phyloP scores from a whole-genome alignment of 1,140 invertebrate species.

The Cherax destructor region DNA sequence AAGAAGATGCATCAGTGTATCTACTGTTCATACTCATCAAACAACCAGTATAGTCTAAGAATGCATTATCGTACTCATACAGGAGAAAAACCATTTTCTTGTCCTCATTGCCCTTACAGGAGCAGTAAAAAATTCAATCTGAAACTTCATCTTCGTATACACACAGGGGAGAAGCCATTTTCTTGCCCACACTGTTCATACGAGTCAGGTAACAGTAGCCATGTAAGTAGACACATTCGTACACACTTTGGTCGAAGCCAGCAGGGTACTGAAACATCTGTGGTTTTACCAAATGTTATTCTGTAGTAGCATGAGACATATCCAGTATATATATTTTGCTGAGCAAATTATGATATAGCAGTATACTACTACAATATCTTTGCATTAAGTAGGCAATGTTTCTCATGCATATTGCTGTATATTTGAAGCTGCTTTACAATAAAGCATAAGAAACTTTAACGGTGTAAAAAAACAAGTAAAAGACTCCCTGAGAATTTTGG shows the following conservation, averaged over 20 bases:
- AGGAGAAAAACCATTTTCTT: conserved; percentile 47
- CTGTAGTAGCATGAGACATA: background rate
- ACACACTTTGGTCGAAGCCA: conserved; percentile 1
- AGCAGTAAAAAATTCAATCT: conserved; percentile 42
- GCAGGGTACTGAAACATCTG: background rate
- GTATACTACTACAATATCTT: too few species aligned
- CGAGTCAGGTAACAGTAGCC: conserved; percentile 37
- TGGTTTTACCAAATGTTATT: background rate
- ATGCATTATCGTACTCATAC: conserved; percentile 54
- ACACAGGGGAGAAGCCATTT: conserved; percentile 45
- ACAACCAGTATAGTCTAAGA: conserved; percentile 36
- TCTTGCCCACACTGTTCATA: conserved; percentile 37
- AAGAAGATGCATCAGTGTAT: conserved; percentile 34
- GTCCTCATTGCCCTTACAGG: conserved; percentile 35
- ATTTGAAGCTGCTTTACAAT: too few species aligned
- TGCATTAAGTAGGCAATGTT: too few species aligned
- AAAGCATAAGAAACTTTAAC: too few species aligned
- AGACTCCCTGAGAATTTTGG: too few species aligned
- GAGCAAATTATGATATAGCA: too few species aligned
- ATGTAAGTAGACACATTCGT: conserved; percentile 28
- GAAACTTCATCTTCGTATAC: conserved; percentile 35
- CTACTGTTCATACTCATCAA: conserved; percentile 40
- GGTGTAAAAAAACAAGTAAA: too few species aligned
- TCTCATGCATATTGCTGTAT: too few species aligned
- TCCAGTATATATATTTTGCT: background rate